Evolutionary conservation across 2,888 invertebrate species (phyloP).

Genomic region (Archaeoteleia sp.): DNA sequence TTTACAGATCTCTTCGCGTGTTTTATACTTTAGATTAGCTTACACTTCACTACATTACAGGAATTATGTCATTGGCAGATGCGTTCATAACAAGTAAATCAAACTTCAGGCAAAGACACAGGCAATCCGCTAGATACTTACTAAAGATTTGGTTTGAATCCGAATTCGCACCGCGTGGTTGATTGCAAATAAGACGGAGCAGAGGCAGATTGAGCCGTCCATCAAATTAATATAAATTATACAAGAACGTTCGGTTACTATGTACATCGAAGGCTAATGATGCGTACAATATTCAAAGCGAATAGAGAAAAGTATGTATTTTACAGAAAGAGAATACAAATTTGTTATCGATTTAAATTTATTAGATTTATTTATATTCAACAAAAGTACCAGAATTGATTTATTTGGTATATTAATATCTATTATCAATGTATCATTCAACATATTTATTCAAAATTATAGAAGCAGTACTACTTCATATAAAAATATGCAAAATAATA

Average conservation of each 20-base stretch:
- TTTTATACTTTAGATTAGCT: conserved; percentile 17
- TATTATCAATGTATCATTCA: too few species aligned
- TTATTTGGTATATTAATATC: too few species aligned
- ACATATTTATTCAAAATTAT: too few species aligned
- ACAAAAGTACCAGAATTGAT: too few species aligned
- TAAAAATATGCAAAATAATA: neutral
- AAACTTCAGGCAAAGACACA: conserved; percentile 52
- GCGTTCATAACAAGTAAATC: conserved; percentile 26
- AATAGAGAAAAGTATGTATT: too few species aligned
- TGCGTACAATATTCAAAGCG: conserved; percentile 4
- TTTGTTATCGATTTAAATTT: too few species aligned
- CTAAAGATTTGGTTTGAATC: conserved; percentile 66
- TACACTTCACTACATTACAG: conserved; percentile 2
- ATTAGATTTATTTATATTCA: too few species aligned
- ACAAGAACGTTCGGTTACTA: conserved; percentile 56
- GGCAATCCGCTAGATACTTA: conserved; percentile 68
- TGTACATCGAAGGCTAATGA: neutral
- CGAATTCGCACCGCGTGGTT: conserved; percentile 64
- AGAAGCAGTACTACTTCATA: too few species aligned
- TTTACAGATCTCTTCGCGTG: too few species aligned
- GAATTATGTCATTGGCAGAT: conserved; percentile 15
- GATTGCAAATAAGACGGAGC: conserved; percentile 65
- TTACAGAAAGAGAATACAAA: too few species aligned
- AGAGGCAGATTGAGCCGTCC: conserved; percentile 71
- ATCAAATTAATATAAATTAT: conserved; percentile 72